Evolutionary conservation across 2,888 invertebrate genomes (phyloP), one percentile per base, ranked within the genome.

Genomic region (Hydropsyche betteni): DNA sequence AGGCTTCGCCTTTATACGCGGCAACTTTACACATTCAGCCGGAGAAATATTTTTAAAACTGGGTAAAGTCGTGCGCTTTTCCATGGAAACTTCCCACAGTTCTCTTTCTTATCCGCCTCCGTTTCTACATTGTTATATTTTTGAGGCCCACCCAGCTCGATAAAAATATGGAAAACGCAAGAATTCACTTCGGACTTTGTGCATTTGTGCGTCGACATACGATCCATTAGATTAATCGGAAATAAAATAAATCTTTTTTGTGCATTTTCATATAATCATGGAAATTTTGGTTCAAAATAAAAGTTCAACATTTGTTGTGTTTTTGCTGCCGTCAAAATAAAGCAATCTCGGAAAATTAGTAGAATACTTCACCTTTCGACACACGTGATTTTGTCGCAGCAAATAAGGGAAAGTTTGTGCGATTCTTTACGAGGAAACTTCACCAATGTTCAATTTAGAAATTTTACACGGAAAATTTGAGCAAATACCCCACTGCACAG

Each of bases 381-480:
- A 70, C 53, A 53, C 70, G 70, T 70, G 70, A 70, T 70, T 52
- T 70, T 24, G n/a, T 16, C 14, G 38, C 38, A 53, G 70, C 53
- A 70, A 70, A 70, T 70, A 70, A 70, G 51, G 33, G 36, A 70
- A 70, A 70, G 53, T 52, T 53, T 36, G 33, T n/a, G 70, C 51
- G 70, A 53, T 70, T 70, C 53, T 70, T 70, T 70, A 53, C 70
- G 70, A n/a, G 51, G 51, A 70, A 70, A 53, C 34, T 70, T 51
- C 70, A 53, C 70, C 70, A 34, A 70, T 70, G 70, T 70, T 70
- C 70, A 70, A 70, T 70, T 70, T 53, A 34, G 53, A 70, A 70
- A 70, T 70, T 70, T 70, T 70, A 53, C 70, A 53, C 52, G 70
- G 53, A 53, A 70, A 70, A 70, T 70, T 70, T 34, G 70, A 53